These are phyloP conservation scores for Phyllotis vaccarum DNA, from an alignment of 2,797 vertebrate genomes.

Conservation along the genomic window DNA sequence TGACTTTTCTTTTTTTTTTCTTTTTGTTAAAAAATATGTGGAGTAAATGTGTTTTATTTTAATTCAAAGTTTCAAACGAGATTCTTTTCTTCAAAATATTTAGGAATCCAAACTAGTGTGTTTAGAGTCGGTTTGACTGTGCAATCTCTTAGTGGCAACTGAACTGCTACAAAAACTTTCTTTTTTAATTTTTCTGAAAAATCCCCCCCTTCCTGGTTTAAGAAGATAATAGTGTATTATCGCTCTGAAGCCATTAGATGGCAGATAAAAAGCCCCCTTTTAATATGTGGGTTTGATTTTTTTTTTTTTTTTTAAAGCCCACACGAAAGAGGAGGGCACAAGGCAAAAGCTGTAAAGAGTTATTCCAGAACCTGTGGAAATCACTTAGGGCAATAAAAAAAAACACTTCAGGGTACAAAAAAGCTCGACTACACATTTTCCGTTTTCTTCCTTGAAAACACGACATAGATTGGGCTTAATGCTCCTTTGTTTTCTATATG, in stretches of 20 bases:
- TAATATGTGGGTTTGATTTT: conserved; percentile 91
- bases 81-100: conserved; percentile 94
- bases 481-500: conserved; percentile 95
- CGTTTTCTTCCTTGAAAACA: conserved; percentile 92
- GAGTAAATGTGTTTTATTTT: conserved; percentile 92
- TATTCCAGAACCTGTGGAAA: conserved; percentile 98
- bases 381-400: conserved; percentile 97
- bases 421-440: conserved; percentile 92
- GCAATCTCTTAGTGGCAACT: conserved; percentile 99
- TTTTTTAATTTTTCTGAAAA: conserved; percentile 91
- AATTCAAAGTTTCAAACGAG: conserved; percentile 93
- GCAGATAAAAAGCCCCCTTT: conserved; percentile 94
- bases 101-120: conserved; percentile 96
- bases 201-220: conserved; percentile 92
- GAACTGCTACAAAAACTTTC: conserved; percentile 97
- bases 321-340: conserved; percentile 92
- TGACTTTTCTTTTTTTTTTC: conserved; percentile 92
- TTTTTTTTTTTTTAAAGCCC: conserved; percentile 90
- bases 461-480: conserved; percentile 91
- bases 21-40: conserved; percentile 92
- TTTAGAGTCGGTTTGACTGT: conserved; percentile 99
- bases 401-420: conserved; percentile 97
- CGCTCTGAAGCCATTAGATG: conserved; percentile 99
- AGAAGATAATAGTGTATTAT: conserved; percentile 95
- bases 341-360: conserved; percentile 98